Evolutionary conservation across 1,140 invertebrate species (phyloP).

Genomic region (Drosophila trapezifrons): DNA sequence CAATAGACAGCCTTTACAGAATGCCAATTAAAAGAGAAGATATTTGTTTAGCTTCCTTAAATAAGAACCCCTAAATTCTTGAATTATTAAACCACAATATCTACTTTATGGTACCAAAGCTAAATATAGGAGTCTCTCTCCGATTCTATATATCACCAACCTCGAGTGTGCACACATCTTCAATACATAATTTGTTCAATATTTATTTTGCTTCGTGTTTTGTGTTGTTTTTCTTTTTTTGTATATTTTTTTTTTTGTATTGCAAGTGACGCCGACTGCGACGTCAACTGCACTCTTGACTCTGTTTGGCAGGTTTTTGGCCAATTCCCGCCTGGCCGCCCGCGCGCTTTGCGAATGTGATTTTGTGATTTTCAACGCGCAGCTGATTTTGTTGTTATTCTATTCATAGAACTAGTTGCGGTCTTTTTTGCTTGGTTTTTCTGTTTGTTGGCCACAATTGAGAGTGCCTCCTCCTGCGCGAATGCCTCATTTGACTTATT

Average conservation of each 20-base stretch:
- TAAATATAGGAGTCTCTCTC: neutral
- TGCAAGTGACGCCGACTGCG: slow-evolving; percentile 17
- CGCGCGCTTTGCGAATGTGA: slow-evolving; percentile 44
- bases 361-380: slow-evolving; percentile 71
- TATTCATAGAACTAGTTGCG: slow-evolving; percentile 59
- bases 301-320: slow-evolving; percentile 63
- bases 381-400: slow-evolving; percentile 80
- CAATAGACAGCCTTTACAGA: too few relatives aligned
- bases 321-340: slow-evolving; percentile 10
- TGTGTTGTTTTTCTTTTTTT: slow-evolving; percentile 60
- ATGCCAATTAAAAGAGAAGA: too few relatives aligned
- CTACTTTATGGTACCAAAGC: too few relatives aligned
- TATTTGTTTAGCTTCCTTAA: neutral
- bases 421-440: slow-evolving; percentile 8
- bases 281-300: slow-evolving; percentile 66
- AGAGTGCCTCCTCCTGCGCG: slow-evolving; percentile 24
- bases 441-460: slow-evolving; percentile 43
- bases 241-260: slow-evolving; percentile 31
- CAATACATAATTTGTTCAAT: slow-evolving; percentile 78
- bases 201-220: slow-evolving; percentile 68
- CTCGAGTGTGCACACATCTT: slow-evolving; percentile 45
- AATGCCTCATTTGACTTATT: slow-evolving; percentile 53
- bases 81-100: neutral
- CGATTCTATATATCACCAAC: neutral
- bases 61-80: neutral